A percentile compares a stretch with the other conserved stretches of the same genome.
phyloP scores from a whole-genome alignment of 2,888 invertebrate species.

The Drosophila merina region DNA sequence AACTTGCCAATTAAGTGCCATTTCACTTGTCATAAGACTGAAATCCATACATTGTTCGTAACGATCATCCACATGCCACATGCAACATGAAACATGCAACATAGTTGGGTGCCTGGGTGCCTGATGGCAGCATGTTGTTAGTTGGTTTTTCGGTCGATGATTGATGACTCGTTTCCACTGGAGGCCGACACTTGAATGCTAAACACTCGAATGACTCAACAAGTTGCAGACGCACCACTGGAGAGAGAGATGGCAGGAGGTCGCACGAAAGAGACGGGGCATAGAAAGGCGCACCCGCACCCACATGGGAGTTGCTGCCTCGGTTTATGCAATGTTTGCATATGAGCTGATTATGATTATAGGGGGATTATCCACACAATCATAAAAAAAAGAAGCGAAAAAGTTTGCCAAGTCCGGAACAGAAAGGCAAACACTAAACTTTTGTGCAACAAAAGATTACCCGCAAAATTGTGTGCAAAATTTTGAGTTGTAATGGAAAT shows the following conservation, averaged over 20 bases:
- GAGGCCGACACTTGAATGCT: constrained; percentile 65
- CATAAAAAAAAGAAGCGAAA: constrained; percentile 20
- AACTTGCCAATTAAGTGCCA: constrained; percentile 44
- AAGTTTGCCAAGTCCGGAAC: constrained; percentile 19
- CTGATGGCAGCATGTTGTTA: constrained; percentile 13
- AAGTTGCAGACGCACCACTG: constrained; percentile 60
- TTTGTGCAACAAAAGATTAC: constrained; percentile 18
- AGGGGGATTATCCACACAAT: constrained; percentile 33
- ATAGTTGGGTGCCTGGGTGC: constrained; percentile 65
- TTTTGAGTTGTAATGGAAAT: constrained; percentile 25
- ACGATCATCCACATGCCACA: constrained; percentile 41
- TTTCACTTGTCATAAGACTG: constrained; percentile 57
- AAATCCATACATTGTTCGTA: constrained; percentile 12
- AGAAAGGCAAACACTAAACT: constrained; percentile 2
- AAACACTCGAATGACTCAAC: constrained; percentile 71
- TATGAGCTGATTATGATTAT: constrained; percentile 43
- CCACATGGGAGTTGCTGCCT: constrained; percentile 21
- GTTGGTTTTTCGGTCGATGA: constrained; percentile 44
- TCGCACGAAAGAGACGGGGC: constrained; percentile 5
- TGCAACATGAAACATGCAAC: constrained; percentile 14
- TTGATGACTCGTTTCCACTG: constrained; percentile 66
- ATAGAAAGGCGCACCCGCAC: constrained; percentile 29
- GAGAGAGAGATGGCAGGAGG: neutral
- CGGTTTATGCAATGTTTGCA: constrained; percentile 40
- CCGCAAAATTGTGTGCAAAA: neutral